phyloP scores from a whole-genome alignment of 1,140 invertebrate genomes.

The Telenomus remus region DNA sequence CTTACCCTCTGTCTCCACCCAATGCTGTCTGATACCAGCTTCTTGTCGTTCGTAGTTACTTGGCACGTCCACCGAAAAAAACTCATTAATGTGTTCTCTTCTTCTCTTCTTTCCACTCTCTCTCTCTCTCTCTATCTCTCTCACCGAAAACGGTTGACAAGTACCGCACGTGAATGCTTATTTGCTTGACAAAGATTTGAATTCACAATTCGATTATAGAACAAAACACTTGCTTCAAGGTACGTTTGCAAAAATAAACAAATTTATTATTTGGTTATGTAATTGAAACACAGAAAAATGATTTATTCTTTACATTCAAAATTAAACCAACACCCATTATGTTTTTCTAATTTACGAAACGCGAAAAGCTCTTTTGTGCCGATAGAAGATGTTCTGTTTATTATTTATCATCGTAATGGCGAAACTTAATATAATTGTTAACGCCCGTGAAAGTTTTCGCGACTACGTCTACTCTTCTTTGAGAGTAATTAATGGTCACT shows the following conservation, averaged over 20 bases:
- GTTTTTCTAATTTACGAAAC: no score
- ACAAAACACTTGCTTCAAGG: neutral
- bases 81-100: conserved; percentile 72
- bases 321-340: neutral
- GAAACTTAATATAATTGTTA: conserved; percentile 48
- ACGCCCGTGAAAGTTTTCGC: conserved; percentile 14
- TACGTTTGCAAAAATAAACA: neutral
- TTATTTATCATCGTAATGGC: conserved; percentile 30
- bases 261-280: neutral
- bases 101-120: conserved; percentile 56
- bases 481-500: conserved; percentile 52
- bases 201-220: conserved; percentile 3
- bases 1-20: conserved; percentile 51
- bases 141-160: conserved; percentile 6
- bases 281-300: neutral
- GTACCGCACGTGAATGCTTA: conserved; percentile 30
- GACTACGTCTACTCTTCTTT: conserved; percentile 8
- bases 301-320: neutral
- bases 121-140: no score
- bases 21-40: conserved; percentile 66
- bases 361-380: neutral
- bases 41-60: conserved; percentile 67
- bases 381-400: conserved; percentile 14
- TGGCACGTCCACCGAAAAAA: conserved; percentile 69
- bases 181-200: conserved; percentile 26